Conservation (phyloP, 1,140 invertebrate species). For the Ladona fulva region DNA sequence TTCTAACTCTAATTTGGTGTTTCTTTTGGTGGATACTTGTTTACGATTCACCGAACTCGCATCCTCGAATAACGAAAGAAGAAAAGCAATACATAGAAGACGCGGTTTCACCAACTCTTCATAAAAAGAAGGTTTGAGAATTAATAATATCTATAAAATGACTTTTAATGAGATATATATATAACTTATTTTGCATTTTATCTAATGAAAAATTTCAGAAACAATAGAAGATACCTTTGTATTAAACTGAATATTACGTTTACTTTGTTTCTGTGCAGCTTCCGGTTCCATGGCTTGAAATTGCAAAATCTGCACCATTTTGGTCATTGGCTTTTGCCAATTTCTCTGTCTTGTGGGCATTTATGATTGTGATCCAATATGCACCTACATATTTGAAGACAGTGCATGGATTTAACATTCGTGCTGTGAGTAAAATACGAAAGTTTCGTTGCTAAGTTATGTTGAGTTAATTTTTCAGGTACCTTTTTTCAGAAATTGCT, state of each 20-base stretch:
- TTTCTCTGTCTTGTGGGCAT: slow-evolving; percentile 73
- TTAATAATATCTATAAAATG: too few relatives aligned
- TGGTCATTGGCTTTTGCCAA: slow-evolving; percentile 70
- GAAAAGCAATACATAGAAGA: slow-evolving; percentile 55
- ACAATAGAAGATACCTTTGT: too few relatives aligned
- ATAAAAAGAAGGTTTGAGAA: slow-evolving; percentile 31
- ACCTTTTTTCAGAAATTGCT: too few relatives aligned
- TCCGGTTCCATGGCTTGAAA: slow-evolving; percentile 59
- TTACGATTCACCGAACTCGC: slow-evolving; percentile 63
- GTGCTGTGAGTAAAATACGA: slow-evolving; percentile 54
- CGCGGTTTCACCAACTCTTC: slow-evolving; percentile 28
- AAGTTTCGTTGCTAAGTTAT: too few relatives aligned
- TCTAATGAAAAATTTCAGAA: too few relatives aligned
- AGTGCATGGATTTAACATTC: slow-evolving; percentile 72
- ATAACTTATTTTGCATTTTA: too few relatives aligned
- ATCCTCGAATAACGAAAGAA: slow-evolving; percentile 62
- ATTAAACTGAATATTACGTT: too few relatives aligned
- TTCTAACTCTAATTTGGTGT: slow-evolving; percentile 62
- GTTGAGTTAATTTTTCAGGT: too few relatives aligned
- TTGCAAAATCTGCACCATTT: slow-evolving; percentile 62
- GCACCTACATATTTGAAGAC: slow-evolving; percentile 77
- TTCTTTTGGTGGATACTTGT: slow-evolving; percentile 61
- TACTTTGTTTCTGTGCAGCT: slow-evolving; percentile 26
- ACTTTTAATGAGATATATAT: too few relatives aligned
- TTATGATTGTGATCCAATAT: slow-evolving; percentile 75